A percentile compares a stretch with the other conserved stretches of the same genome.
Conservation (phyloP, 1,140 invertebrate genomes). For the Aphis gossypii region DNA sequence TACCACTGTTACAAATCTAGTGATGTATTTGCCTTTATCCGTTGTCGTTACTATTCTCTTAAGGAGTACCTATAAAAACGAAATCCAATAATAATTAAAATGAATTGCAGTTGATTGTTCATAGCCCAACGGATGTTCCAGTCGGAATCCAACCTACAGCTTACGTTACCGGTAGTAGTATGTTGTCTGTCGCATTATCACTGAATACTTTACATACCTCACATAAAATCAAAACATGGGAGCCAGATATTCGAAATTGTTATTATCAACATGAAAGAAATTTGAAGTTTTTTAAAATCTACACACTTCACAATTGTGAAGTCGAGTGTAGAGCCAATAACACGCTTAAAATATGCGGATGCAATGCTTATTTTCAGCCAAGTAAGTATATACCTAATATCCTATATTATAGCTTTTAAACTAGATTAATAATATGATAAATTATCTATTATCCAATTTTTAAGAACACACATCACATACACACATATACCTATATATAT, state of each 20-base stretch:
- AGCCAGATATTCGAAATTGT: conserved; percentile 64
- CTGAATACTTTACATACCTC: background rate
- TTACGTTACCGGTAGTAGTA: background rate
- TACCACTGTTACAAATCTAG: no score
- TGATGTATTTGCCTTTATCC: background rate
- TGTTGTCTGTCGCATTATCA: background rate
- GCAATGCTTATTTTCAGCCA: conserved; percentile 58
- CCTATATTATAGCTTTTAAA: background rate
- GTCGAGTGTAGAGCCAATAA: conserved; percentile 65
- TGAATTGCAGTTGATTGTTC: conserved; percentile 57
- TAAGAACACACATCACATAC: background rate
- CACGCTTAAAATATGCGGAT: conserved; percentile 56
- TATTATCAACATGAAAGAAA: conserved; percentile 71
- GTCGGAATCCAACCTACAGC: conserved; percentile 2
- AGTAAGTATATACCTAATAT: conserved; percentile 48
- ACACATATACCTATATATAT: no score
- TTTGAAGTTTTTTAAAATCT: conserved; percentile 70
- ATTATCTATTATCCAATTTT: background rate
- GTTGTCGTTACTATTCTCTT: background rate
- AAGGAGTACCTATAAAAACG: background rate
- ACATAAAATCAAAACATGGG: conserved; percentile 52
- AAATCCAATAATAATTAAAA: background rate
- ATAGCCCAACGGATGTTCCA: conserved; percentile 59
- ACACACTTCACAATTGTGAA: conserved; percentile 64
- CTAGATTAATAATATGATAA: background rate